A percentile compares a stretch with the other conserved stretches of the same genome.
These are phyloP conservation scores for Strigamia maritima DNA, from an alignment of 2,888 invertebrate species.

Conservation along the genomic window DNA sequence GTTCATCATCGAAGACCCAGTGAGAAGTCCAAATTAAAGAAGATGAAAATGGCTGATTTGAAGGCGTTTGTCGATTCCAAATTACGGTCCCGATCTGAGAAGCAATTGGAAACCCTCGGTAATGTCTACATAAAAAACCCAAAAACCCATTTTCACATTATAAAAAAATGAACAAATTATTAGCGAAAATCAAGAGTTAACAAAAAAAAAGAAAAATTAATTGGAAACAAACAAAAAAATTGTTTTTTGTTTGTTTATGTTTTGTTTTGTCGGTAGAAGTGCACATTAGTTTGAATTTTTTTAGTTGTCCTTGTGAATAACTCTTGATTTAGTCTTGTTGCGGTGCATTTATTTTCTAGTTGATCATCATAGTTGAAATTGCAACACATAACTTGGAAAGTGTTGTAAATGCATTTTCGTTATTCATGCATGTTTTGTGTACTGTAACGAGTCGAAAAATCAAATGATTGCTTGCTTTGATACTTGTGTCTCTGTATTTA, in stretches of 20 bases:
- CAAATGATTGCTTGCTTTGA: background rate
- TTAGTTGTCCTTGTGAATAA: background rate
- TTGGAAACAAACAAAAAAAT: background rate
- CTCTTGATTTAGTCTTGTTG: background rate
- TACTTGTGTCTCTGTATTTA: constrained; percentile 2
- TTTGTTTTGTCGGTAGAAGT: background rate
- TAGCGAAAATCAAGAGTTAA: background rate
- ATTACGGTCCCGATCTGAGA: constrained; percentile 83
- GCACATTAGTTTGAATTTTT: background rate
- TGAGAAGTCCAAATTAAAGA: constrained; percentile 46
- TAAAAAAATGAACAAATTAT: background rate
- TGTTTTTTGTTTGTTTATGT: background rate
- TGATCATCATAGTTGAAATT: constrained; percentile 6
- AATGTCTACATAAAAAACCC: background rate
- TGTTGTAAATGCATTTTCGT: constrained; percentile 26
- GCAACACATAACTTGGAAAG: background rate
- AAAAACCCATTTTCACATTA: background rate
- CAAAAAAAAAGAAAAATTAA: background rate
- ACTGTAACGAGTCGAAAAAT: too few species aligned
- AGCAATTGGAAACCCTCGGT: constrained; percentile 83
- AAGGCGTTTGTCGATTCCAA: constrained; percentile 90
- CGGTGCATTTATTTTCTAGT: background rate
- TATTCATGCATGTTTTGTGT: constrained; percentile 2
- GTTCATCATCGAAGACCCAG: constrained; percentile 42
- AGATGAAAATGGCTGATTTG: constrained; percentile 85